A percentile compares a stretch with the other conserved stretches of the same genome.
phyloP scores from a whole-genome alignment of 2,888 invertebrate genomes.

The Lepeophtheirus nordmannii region DNA sequence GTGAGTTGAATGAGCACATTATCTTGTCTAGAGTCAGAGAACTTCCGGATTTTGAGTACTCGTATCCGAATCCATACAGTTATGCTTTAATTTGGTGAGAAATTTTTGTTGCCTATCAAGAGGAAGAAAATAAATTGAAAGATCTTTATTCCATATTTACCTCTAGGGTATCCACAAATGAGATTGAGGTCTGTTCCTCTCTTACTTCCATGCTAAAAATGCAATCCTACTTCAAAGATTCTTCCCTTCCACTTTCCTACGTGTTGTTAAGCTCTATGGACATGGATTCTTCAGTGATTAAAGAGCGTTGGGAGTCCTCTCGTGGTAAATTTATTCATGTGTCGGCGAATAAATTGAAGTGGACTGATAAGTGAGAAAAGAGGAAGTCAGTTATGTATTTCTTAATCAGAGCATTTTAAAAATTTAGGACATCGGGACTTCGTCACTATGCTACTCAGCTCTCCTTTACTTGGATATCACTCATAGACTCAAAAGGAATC shows the following conservation, averaged over 20 bases:
- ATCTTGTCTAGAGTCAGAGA: neutral
- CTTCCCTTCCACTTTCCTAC: neutral
- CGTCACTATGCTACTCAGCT: no score
- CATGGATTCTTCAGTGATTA: neutral
- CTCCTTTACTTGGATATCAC: no score
- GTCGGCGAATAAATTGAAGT: neutral
- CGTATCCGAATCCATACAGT: neutral
- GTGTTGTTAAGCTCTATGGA: neutral
- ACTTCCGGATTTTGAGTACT: conserved; percentile 2
- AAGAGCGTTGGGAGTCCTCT: neutral
- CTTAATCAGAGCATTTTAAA: no score
- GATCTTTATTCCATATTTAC: neutral
- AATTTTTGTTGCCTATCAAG: neutral
- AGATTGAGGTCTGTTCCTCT: neutral
- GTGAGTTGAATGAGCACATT: no score
- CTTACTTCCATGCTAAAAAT: neutral
- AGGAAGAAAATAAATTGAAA: no score
- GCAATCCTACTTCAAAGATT: neutral
- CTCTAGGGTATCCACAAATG: conserved; percentile 4
- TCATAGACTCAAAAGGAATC: no score
- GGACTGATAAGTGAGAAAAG: neutral
- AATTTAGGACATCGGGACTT: no score
- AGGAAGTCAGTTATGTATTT: neutral
- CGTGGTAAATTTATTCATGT: neutral
- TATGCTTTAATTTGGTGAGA: neutral